Conservation (phyloP, 2,888 invertebrate genomes). For the Drosophila fulvimacula region DNA sequence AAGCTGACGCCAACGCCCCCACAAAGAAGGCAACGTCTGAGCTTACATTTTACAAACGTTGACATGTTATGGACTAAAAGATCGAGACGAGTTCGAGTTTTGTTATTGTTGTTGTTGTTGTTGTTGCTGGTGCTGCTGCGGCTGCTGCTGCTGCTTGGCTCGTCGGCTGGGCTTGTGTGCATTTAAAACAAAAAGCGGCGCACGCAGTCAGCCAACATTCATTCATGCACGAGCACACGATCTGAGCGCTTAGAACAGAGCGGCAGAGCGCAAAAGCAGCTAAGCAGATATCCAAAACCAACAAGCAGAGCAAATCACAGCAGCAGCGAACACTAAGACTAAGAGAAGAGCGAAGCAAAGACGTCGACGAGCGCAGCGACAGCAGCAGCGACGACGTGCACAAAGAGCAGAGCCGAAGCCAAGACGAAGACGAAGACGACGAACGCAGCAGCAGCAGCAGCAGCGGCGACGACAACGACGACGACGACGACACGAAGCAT, state of each 20-base stretch:
- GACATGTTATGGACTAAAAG: constrained; percentile 60
- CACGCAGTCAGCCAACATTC: constrained; percentile 65
- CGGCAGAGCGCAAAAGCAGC: constrained; percentile 46
- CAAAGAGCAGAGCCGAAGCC: constrained; percentile 4
- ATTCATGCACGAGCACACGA: constrained; percentile 81
- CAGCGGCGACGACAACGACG: constrained; percentile 17
- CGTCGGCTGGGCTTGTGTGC: constrained; percentile 30
- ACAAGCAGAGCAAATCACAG: constrained; percentile 11
- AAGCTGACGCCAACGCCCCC: constrained; percentile 44
- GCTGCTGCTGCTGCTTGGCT: too few relatives aligned
- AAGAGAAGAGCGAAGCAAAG: neutral
- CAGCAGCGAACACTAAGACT: constrained; percentile 4
- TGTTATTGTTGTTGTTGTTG: constrained; percentile 6
- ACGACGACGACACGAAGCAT: constrained; percentile 14
- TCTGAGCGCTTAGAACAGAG: constrained; percentile 81
- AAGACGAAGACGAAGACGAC: constrained; percentile 16
- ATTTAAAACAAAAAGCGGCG: constrained; percentile 76
- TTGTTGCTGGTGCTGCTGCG: too few relatives aligned
- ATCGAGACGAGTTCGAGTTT: constrained; percentile 47
- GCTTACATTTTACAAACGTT: constrained; percentile 41
- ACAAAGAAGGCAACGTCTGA: constrained; percentile 29
- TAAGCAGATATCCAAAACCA: constrained; percentile 26
- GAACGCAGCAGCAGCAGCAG: neutral
- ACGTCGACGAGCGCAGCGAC: constrained; percentile 2
- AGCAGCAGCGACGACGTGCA: constrained; percentile 1